Evolutionary conservation across 2,113 vertebrate genomes (phyloP), one percentile per base, ranked within the genome.

Genomic region (Mungos mungo): DNA sequence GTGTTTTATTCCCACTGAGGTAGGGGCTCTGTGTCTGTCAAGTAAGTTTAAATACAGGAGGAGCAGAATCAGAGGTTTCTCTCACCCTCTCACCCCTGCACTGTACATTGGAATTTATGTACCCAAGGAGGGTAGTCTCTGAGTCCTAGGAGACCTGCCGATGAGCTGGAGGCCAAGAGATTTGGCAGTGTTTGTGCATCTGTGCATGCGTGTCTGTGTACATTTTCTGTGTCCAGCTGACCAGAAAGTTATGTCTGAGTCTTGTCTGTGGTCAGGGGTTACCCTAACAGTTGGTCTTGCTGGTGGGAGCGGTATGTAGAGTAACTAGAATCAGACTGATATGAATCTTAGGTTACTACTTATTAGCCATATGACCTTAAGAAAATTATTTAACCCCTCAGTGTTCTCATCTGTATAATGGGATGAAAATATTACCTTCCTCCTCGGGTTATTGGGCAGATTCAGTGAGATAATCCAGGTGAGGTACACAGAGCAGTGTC

Each of bases 181-280:
- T 41, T 60, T 8, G 60, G 25, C 74, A 52, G 29, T 38, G 80
- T 33, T 14, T 79, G 15, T 14, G 27, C 41, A 12, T 79, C 33
- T 66, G 33, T 69, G 35, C 31, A 2, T 31, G 47, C 4, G 19
- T 80, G 91, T 88, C 60, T 79, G 65, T 50, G 41, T 63, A 65
- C 79, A 65, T 95, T 96, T 96, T 93, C 47, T 86, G 83, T 63
- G 94, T 54, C 88, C 91, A 45, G 76, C 82, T 91, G 85, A 95
- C 84, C 88, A 72, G 94, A 97, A 95, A 89, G 96, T 97, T 94
- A 45, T 93, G 95, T 95, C 84, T 86, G 94, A 87, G 82, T 95
- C 93, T 93, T 80, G 77, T 95, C 84, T 93, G 92, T 80, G 90
- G 80, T 79, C 74, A 72, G 87, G 86, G 63, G 86, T 74, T 79